Base-by-base conservation (phyloP, 30 jellyfish, hydroid and myxozoan species). In the Cassiopea andromeda region DNA sequence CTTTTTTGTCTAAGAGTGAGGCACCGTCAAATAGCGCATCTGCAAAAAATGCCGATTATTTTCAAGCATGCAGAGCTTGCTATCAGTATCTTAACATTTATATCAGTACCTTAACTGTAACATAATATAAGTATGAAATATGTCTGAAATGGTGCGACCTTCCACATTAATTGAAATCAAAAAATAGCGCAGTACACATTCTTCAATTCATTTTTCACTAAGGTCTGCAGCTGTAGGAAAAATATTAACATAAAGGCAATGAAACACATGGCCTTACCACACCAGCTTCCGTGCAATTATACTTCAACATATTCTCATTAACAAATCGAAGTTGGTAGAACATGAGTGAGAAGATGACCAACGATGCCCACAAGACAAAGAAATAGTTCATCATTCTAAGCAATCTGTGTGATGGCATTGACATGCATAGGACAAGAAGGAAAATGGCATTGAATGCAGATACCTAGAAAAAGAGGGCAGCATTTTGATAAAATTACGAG, bases 391-490 rank as follows among this genome's bases (percentile, higher is more conserved):
- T 87, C 86, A 91, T 74, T 54, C 89, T 69, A 48, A 85, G 99
- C 61, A 92, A 78, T 78, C 91, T 54, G 58, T 87, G 90, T 44
- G 97, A 92, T 12, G 98, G 99, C 99, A 96, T 96, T 19, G 99
- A 83, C 81, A 96, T 82, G 48, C 96, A 97, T 0, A 96, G 92
- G 18, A 88, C 86, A 1, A 96, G 82, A 44, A 96, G 82, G 19
- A 96, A 90, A 3, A 92, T 71, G 46, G 99, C 98, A 89, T 96
- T 96, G 93, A 96, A 88, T 7, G 99, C 99, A 14, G 99, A 96
- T 13, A 96, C 99, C 99, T 95, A 19, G 50, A 19, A 70, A 48
- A 50, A 17, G 49, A 14, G 6, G 43, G 15, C 27, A 64, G 27
- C 15, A 64, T 17, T 10, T 27, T 27, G 38, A 27, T 27, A 27